Conservation (phyloP, 2,113 vertebrate species). For the Lipophrys pholis region DNA sequence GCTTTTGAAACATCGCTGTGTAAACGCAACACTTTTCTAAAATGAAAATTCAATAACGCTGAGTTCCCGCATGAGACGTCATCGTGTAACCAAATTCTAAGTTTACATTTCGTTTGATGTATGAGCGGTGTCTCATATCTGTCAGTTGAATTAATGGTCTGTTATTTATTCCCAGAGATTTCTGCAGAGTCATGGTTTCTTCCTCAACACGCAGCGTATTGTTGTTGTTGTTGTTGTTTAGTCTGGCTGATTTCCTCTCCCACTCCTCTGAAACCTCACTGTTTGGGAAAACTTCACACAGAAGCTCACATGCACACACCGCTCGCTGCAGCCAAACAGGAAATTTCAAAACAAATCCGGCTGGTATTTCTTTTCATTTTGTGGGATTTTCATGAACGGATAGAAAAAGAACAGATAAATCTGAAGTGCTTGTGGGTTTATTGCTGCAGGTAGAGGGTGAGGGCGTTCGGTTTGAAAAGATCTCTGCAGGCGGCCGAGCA, state of each 20-base stretch:
- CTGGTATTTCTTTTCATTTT: neutral
- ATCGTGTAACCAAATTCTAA: too few relatives aligned
- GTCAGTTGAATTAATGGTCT: too few relatives aligned
- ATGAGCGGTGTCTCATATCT: too few relatives aligned
- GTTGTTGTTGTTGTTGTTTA: constrained; percentile 23
- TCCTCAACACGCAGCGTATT: neutral
- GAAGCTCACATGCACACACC: neutral
- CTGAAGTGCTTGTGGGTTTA: too few relatives aligned
- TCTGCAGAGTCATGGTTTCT: neutral
- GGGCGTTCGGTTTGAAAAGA: neutral
- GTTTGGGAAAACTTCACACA: constrained; percentile 1
- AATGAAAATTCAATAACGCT: too few relatives aligned
- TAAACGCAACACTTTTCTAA: too few relatives aligned
- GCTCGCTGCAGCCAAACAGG: constrained; percentile 15
- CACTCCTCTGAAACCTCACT: neutral
- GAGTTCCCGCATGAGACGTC: too few relatives aligned
- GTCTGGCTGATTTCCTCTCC: constrained; percentile 7
- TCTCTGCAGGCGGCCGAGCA: neutral
- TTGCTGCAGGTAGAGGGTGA: neutral
- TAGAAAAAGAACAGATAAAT: too few relatives aligned
- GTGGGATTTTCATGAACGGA: neutral
- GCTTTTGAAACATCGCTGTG: too few relatives aligned
- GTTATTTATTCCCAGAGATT: neutral
- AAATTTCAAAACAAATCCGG: neutral
- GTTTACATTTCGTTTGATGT: too few relatives aligned